Base-by-base conservation (phyloP, 30 jellyfish, hydroid and myxozoan genomes). In the Turritopsis rubra region DNA sequence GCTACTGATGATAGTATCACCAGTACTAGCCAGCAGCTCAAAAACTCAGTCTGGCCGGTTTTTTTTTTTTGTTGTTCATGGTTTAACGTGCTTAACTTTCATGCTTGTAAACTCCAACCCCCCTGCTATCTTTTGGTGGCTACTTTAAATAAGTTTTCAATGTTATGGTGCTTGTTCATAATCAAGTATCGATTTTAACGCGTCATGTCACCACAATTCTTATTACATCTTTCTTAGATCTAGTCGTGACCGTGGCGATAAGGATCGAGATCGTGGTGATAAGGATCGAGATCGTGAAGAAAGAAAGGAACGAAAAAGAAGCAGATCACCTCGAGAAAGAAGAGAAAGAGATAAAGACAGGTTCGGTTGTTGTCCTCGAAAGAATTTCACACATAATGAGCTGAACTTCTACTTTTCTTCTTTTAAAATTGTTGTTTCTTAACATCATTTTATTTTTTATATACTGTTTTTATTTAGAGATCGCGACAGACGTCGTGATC, bases 401-500 rank as follows among this genome's bases (percentile, higher is more conserved):
- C 0, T 66, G n/a, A 16, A 18, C 0, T 60, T 60, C 21, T 23
- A 7, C 19, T 68, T 27, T 68, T 0, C 77, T n/a, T 8, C 31
- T 68, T 68, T 68, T 8, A n/a, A 1, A 23, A 60, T 21, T 60
- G 19, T 23, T 60, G 0, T 60, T 0, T 21, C 73, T 60, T 60
- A 0, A 17, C 9, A 68, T 22, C 28, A 23, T 7, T 68, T 27
- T 22, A 9, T 9, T 8, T 1, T 0, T 7, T 41, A 13, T 41
- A 41, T 41, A 3, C 60, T 41, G 60, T 3, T 41, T 41, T 41
- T 41, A 41, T 41, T 41, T 3, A 41, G 89, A 65, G 96, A 88
- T 60, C 88, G 95, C 52, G 90, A 89, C 27, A 70, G 95, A 30
- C 88, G 80, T 41, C 95, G 96, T 52, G 94, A 81, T n/a, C 54